Evolutionary conservation across 2,888 invertebrate species (phyloP).

Genomic region (Trichogramma dendrolimi): DNA sequence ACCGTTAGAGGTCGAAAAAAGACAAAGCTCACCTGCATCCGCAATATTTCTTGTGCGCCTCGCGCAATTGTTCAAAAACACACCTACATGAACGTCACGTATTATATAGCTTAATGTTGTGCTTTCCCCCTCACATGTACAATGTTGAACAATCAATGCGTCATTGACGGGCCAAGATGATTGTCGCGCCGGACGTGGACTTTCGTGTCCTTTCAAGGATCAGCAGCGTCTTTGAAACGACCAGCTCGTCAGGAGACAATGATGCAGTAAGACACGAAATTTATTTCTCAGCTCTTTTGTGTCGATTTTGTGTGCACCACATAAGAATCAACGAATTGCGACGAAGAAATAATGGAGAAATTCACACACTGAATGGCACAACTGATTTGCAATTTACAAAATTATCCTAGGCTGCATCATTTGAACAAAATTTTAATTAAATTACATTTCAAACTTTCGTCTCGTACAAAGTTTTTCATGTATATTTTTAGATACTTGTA

Average conservation of each 20-base stretch:
- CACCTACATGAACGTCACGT: conserved; percentile 3
- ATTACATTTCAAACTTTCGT: too few relatives aligned
- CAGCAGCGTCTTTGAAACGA: background rate
- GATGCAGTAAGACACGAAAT: conserved; percentile 1
- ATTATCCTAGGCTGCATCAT: too few relatives aligned
- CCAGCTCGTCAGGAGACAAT: conserved; percentile 8
- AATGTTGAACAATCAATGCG: conserved; percentile 7
- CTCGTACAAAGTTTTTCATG: too few relatives aligned
- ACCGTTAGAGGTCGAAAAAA: background rate
- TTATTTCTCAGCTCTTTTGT: too few relatives aligned
- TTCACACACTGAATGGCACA: too few relatives aligned
- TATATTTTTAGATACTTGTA: too few relatives aligned
- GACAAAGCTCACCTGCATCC: conserved; percentile 8
- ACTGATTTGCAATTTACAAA: too few relatives aligned
- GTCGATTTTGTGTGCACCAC: too few relatives aligned
- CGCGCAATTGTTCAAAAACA: background rate
- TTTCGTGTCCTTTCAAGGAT: background rate
- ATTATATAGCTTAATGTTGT: background rate
- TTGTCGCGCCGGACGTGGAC: conserved; percentile 12
- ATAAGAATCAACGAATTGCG: too few relatives aligned
- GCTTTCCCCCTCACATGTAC: background rate
- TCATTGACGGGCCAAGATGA: conserved; percentile 11
- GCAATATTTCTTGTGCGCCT: conserved; percentile 2
- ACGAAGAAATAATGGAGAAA: too few relatives aligned
- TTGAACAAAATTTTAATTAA: too few relatives aligned